Percentiles rank a stretch among this genome's conserved stretches.
These are phyloP conservation scores for Cacatua alba DNA, from an alignment of 2,113 vertebrate species.

Conservation along the genomic window DNA sequence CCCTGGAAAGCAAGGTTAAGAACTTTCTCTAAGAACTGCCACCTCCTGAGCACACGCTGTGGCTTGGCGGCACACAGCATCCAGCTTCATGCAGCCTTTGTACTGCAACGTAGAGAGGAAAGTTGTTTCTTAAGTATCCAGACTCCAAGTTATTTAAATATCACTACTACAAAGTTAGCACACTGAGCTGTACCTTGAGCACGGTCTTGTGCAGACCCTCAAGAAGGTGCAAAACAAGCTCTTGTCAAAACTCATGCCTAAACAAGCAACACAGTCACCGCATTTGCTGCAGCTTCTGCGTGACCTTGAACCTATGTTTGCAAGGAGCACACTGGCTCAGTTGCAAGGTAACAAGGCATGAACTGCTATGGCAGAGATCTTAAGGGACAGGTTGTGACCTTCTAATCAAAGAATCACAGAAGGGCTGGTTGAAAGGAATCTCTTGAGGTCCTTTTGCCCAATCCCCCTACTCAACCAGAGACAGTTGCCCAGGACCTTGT, in stretches of 20 bases:
- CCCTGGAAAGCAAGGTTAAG: conserved; percentile 45
- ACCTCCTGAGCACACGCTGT: neutral
- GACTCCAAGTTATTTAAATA: neutral
- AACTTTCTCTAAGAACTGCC: neutral
- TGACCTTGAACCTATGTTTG: neutral
- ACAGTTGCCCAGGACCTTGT: fast-evolving
- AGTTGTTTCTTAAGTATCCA: neutral
- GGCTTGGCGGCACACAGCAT: neutral
- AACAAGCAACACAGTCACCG: neutral
- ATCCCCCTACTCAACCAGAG: neutral
- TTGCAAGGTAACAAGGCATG: neutral
- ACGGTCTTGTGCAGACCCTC: neutral
- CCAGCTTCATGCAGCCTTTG: fast-evolving
- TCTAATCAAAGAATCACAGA: neutral
- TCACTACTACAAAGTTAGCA: neutral
- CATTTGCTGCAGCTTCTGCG: neutral
- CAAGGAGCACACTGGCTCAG: neutral
- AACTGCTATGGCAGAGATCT: neutral
- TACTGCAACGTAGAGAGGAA: neutral
- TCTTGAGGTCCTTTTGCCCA: neutral
- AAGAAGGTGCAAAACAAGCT: neutral
- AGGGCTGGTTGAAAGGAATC: neutral
- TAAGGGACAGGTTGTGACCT: neutral
- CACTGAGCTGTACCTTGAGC: neutral
- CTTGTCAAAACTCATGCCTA: fast-evolving